Conservation (phyloP, 2,888 invertebrate species). For the Conops quadrifasciatus region DNA sequence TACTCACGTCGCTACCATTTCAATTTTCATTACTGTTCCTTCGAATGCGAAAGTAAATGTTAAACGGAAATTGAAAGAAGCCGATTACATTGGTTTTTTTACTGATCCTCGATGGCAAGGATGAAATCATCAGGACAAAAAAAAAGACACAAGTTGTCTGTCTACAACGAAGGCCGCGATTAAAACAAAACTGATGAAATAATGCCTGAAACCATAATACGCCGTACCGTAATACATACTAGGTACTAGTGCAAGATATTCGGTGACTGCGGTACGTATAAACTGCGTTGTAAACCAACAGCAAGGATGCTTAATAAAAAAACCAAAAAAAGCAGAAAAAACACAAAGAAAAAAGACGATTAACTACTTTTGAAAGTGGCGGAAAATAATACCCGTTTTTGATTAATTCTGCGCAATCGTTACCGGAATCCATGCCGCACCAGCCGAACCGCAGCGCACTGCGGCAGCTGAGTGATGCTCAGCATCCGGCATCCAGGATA, state of each 20-base stretch:
- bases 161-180: background rate
- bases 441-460: background rate
- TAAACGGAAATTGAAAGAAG: background rate
- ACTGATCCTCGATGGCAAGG: too few relatives aligned
- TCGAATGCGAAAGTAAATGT: background rate
- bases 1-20: background rate
- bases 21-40: background rate
- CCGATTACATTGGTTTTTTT: constrained; percentile 9
- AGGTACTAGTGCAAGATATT: too few relatives aligned
- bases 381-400: background rate
- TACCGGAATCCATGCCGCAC: background rate
- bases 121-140: background rate
- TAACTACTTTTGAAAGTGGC: too few relatives aligned
- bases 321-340: background rate
- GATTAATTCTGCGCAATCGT: constrained; percentile 6
- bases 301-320: background rate
- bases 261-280: too few relatives aligned
- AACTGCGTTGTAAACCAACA: background rate
- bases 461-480: constrained; percentile 9
- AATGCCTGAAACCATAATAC: background rate
- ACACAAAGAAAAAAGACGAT: background rate
- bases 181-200: background rate
- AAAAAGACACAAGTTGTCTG: background rate
- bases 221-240: background rate
- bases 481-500: background rate